Evolutionary conservation across 2,888 invertebrate species (phyloP).

Genomic region (Erebia epiphron): DNA sequence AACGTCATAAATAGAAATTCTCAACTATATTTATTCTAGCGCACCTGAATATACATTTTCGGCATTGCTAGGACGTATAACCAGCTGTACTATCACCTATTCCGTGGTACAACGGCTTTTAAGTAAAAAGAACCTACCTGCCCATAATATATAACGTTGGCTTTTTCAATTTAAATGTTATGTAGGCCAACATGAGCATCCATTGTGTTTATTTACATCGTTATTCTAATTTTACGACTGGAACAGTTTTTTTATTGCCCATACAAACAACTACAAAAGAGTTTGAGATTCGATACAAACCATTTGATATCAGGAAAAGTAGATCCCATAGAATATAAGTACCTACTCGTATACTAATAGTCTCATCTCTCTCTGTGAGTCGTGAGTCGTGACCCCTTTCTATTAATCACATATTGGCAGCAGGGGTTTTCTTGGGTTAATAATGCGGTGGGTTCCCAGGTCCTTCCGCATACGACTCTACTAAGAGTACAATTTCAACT

Average conservation of each 20-base stretch:
- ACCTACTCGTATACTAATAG: no score
- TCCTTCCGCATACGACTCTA: no score
- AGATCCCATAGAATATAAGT: not conserved
- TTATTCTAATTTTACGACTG: constrained; percentile 16
- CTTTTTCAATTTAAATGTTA: not conserved
- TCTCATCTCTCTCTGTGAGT: no score
- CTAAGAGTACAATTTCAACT: no score
- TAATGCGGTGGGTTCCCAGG: no score
- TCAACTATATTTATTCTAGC: not conserved
- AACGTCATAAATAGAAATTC: not conserved
- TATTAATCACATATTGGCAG: no score
- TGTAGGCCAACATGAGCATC: constrained; percentile 1
- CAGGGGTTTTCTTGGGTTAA: no score
- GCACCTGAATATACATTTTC: constrained; percentile 2
- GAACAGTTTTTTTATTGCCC: constrained; percentile 5
- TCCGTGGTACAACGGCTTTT: no score
- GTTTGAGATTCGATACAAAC: not conserved
- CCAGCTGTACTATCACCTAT: no score
- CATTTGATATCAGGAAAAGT: not conserved
- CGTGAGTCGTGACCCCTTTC: no score
- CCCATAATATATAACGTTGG: not conserved
- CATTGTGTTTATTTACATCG: constrained; percentile 12
- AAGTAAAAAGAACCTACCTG: not conserved
- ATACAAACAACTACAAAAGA: not conserved
- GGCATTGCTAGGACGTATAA: not conserved